Conservation (phyloP, 2,113 vertebrate species). For the Peromyscus californicus region DNA sequence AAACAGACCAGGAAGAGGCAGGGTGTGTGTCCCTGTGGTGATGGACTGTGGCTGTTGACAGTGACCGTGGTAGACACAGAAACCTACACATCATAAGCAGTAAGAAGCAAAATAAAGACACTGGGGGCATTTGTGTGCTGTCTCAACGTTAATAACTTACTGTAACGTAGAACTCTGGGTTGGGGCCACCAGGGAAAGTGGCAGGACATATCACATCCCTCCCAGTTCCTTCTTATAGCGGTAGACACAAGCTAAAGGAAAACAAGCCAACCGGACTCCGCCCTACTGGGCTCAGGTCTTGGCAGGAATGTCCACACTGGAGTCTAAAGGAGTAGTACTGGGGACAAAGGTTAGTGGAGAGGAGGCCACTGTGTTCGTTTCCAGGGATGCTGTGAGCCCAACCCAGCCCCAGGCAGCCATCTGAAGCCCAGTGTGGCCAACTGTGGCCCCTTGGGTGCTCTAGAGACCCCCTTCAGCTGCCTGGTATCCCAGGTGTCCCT, state of each 20-base stretch:
- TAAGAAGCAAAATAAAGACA: neutral
- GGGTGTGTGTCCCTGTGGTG: too few species aligned
- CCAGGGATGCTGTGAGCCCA: neutral
- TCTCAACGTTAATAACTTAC: neutral
- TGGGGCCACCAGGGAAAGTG: neutral
- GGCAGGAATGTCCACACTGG: neutral
- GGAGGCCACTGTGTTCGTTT: too few species aligned
- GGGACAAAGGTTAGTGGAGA: neutral
- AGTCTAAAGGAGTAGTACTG: neutral
- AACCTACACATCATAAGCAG: too few species aligned
- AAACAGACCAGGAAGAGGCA: too few species aligned
- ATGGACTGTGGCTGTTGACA: neutral
- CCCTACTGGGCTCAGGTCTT: too few species aligned
- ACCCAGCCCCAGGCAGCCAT: neutral
- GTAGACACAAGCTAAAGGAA: neutral
- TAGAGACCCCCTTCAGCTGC: too few species aligned
- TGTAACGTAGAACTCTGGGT: neutral
- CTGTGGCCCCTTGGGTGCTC: neutral
- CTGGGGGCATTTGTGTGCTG: neutral
- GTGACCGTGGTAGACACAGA: neutral
- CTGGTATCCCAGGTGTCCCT: neutral
- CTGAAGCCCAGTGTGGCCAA: neutral
- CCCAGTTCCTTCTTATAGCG: neutral
- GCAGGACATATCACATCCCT: too few species aligned
- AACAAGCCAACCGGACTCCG: too few species aligned